Conservation (phyloP, 2,113 vertebrate genomes). For the Periophthalmus modestus region DNA sequence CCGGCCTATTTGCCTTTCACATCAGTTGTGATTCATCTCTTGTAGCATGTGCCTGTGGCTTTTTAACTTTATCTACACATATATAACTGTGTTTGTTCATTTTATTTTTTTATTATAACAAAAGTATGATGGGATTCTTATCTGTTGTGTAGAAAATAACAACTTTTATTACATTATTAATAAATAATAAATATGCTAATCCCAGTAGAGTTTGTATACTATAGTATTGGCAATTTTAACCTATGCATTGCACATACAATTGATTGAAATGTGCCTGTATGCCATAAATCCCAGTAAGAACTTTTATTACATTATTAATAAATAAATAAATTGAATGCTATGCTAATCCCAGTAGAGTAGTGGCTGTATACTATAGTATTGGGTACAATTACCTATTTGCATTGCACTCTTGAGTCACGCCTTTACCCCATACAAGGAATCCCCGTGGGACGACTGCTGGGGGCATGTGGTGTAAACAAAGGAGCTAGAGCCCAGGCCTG, state of each 20-base stretch:
- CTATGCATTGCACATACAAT: slow-evolving; percentile 15
- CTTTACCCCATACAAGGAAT: slow-evolving; percentile 33
- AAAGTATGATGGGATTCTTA: background rate
- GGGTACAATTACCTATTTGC: slow-evolving; percentile 7
- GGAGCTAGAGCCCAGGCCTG: slow-evolving; percentile 49
- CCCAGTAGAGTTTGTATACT: background rate
- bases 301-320: background rate
- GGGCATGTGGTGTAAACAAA: slow-evolving; percentile 77
- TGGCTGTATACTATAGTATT: background rate
- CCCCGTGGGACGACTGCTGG: slow-evolving; percentile 49
- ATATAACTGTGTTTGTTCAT: background rate
- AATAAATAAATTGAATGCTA: background rate
- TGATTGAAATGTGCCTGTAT: too few species aligned
- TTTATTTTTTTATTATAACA: background rate
- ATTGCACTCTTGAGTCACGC: slow-evolving; percentile 25
- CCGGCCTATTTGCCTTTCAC: background rate
- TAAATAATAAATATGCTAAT: background rate
- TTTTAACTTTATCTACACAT: background rate
- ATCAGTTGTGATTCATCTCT: slow-evolving; percentile 1
- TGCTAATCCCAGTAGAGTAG: background rate
- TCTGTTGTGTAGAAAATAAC: background rate
- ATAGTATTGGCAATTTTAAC: background rate
- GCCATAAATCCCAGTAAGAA: too few species aligned
- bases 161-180: background rate
- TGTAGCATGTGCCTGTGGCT: background rate